phyloP scores from a whole-genome alignment of 2,888 invertebrate genomes.

The Pandemis corylana region DNA sequence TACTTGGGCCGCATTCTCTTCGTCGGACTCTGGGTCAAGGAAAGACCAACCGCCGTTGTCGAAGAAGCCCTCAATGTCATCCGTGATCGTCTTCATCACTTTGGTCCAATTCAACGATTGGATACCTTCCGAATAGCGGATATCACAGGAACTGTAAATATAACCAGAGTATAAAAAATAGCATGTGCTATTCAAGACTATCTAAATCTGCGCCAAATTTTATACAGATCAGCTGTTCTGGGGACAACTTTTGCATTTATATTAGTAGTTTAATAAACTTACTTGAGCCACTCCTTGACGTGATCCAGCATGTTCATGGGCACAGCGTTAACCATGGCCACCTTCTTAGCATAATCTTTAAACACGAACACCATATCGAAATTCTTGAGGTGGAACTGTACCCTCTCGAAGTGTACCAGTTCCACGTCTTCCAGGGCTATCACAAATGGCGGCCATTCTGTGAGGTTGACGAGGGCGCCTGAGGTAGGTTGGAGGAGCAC shows the following conservation, averaged over 20 bases:
- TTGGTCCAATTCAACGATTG: constrained; percentile 99
- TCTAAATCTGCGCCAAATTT: too few relatives aligned
- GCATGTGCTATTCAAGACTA: too few relatives aligned
- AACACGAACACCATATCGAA: constrained; percentile 99
- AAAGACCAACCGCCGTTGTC: constrained; percentile 99
- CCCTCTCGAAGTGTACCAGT: constrained; percentile 99
- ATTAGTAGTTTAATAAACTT: constrained; percentile 63
- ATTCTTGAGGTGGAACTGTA: constrained; percentile 99
- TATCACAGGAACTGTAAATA: constrained; percentile 94
- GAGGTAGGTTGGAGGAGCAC: constrained; percentile 98
- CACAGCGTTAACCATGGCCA: constrained; percentile 99
- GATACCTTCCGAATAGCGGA: constrained; percentile 98
- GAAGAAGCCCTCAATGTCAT: constrained; percentile 99
- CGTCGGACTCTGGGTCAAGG: constrained; percentile 97
- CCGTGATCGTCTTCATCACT: constrained; percentile 99
- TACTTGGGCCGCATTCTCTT: constrained; percentile 82
- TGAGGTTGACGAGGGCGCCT: constrained; percentile 98
- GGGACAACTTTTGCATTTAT: too few relatives aligned
- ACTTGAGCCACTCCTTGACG: constrained; percentile 99
- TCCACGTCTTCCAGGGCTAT: constrained; percentile 99
- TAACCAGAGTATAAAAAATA: neutral
- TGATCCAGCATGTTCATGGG: constrained; percentile 99
- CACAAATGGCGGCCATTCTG: constrained; percentile 99
- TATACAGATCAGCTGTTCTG: too few relatives aligned
- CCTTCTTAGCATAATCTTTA: constrained; percentile 98